Evolutionary conservation across 2,797 vertebrate species (phyloP).

Genomic region (Catharus ustulatus): DNA sequence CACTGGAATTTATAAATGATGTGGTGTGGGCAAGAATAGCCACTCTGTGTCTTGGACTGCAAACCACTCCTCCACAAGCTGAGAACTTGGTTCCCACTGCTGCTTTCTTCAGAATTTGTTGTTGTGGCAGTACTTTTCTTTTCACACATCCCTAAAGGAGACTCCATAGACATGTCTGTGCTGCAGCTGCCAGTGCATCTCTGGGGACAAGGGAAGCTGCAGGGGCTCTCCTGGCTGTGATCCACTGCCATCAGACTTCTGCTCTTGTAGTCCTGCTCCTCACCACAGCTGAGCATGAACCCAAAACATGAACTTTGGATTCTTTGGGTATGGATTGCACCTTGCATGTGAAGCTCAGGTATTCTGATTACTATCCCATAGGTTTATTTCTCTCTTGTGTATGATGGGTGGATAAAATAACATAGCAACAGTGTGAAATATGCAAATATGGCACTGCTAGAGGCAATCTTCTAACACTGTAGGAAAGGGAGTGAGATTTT

Average conservation of each 20-base stretch:
- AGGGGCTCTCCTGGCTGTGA: not conserved
- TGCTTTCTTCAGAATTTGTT: not conserved
- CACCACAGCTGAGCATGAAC: rapidly evolving
- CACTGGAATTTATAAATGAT: not conserved
- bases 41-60: not conserved
- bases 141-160: not conserved
- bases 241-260: not conserved
- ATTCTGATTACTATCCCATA: not conserved
- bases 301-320: not conserved
- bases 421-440: not conserved
- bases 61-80: not conserved
- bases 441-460: not conserved
- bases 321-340: not conserved
- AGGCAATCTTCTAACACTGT: not conserved
- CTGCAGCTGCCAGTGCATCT: not conserved
- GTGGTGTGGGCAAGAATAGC: not conserved
- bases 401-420: not conserved
- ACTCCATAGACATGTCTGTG: not conserved
- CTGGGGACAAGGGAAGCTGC: not conserved
- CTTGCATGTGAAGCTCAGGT: not conserved
- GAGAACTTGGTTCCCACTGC: not conserved
- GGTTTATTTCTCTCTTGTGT: not conserved
- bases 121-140: not conserved
- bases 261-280: not conserved
- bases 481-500: not conserved